Percentiles rank a stretch among this genome's conserved stretches.
phyloP scores from a whole-genome alignment of 1,140 invertebrate species.

The Drosophila guanche region DNA sequence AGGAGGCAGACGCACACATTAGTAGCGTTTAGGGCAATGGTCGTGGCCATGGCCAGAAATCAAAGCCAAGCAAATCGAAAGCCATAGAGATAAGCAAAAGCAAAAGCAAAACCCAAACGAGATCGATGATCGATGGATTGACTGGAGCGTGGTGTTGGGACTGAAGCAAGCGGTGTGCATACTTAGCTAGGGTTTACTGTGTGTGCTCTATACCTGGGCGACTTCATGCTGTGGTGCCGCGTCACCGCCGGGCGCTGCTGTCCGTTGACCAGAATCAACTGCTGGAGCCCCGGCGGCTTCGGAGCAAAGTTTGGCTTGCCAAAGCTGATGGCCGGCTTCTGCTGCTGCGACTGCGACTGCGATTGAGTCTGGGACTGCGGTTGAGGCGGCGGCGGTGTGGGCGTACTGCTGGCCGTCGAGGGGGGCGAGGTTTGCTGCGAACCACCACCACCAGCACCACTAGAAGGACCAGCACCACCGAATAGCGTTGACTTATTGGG shows the following conservation, averaged over 20 bases:
- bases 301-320: slow-evolving; percentile 83
- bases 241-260: slow-evolving; percentile 76
- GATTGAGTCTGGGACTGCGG: neutral
- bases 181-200: slow-evolving; percentile 21
- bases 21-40: no score
- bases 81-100: slow-evolving; percentile 23
- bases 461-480: slow-evolving; percentile 38
- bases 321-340: slow-evolving; percentile 72
- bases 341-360: slow-evolving; percentile 25
- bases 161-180: slow-evolving; percentile 12
- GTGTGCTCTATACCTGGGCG: slow-evolving; percentile 75
- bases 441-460: slow-evolving; percentile 38
- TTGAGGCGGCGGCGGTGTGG: slow-evolving; percentile 18
- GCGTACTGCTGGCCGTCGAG: slow-evolving; percentile 25
- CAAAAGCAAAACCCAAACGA: slow-evolving; percentile 18
- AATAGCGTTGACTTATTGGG: slow-evolving; percentile 81
- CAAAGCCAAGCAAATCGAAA: neutral
- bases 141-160: slow-evolving; percentile 13
- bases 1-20: neutral
- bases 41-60: no score
- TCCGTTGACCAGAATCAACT: slow-evolving; percentile 72
- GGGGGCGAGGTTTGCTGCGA: slow-evolving; percentile 35
- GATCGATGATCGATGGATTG: slow-evolving; percentile 15
- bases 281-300: slow-evolving; percentile 80
- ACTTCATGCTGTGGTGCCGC: slow-evolving; percentile 83